A percentile compares a stretch with the other conserved stretches of the same genome.
phyloP scores from a whole-genome alignment of 2,113 vertebrate species.

The Neoarius graeffei region DNA sequence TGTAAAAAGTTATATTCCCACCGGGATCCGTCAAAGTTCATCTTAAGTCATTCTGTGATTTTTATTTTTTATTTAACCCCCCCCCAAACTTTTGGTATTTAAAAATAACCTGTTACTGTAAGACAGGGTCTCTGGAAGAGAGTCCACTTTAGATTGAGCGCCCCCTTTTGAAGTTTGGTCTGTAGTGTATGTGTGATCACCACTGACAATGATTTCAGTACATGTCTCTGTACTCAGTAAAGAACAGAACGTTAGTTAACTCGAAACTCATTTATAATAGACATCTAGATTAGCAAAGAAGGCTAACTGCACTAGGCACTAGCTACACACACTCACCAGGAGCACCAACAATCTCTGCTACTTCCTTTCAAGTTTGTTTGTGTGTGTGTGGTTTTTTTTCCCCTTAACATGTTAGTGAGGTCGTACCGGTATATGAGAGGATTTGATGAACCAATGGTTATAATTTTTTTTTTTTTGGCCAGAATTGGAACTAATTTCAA shows the following conservation, averaged over 20 bases:
- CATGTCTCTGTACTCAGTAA: not conserved
- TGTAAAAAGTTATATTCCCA: not conserved
- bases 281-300: not conserved
- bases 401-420: too few relatives aligned
- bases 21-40: not conserved
- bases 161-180: conserved; percentile 16
- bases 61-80: too few relatives aligned
- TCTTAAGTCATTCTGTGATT: not conserved
- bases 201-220: not conserved
- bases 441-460: not conserved
- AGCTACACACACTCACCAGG: not conserved
- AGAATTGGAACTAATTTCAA: not conserved
- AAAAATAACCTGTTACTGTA: not conserved
- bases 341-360: not conserved
- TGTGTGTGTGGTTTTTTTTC: too few relatives aligned
- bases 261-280: not conserved
- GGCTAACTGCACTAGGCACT: not conserved
- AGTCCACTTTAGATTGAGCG: conserved; percentile 13
- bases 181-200: not conserved
- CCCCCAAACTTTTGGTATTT: not conserved
- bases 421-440: too few relatives aligned
- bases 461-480: not conserved
- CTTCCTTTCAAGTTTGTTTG: not conserved
- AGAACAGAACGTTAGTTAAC: not conserved
- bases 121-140: conserved; percentile 14